A percentile compares a stretch with the other conserved stretches of the same genome.
phyloP scores from a whole-genome alignment of 2,797 vertebrate species.

The Diglossa cyanea region DNA sequence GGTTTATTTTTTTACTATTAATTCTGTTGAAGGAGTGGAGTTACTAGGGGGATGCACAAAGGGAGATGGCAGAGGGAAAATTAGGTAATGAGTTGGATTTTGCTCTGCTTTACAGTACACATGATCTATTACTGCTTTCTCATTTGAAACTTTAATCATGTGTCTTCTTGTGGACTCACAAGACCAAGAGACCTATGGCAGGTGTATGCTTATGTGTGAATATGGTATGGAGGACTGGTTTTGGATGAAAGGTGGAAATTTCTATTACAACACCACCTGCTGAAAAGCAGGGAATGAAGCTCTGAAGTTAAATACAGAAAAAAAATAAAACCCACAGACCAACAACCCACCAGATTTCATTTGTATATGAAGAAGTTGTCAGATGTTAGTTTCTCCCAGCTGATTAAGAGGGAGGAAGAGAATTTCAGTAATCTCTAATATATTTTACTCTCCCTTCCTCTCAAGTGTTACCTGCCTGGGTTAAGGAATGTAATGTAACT shows the following conservation, averaged over 20 bases:
- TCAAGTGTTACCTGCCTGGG: neutral
- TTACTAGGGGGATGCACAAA: neutral
- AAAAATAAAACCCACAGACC: neutral
- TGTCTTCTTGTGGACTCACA: neutral
- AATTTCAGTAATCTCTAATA: neutral
- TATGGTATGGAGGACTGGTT: neutral
- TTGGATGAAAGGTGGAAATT: neutral
- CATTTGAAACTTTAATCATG: neutral
- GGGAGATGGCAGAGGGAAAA: neutral
- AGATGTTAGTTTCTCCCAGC: neutral
- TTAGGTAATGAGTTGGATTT: neutral
- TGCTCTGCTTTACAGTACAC: neutral
- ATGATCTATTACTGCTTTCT: neutral
- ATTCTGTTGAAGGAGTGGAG: neutral
- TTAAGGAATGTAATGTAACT: neutral
- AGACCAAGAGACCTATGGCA: neutral
- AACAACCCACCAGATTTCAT: neutral
- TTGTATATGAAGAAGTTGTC: neutral
- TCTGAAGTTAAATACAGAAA: neutral
- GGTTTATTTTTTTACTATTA: neutral
- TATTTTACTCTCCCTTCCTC: neutral
- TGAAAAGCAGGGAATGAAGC: neutral
- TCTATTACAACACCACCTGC: neutral
- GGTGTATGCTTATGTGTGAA: neutral
- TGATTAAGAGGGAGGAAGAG: neutral